phyloP scores from a whole-genome alignment of 1,140 invertebrate species.

The Euura lappo region DNA sequence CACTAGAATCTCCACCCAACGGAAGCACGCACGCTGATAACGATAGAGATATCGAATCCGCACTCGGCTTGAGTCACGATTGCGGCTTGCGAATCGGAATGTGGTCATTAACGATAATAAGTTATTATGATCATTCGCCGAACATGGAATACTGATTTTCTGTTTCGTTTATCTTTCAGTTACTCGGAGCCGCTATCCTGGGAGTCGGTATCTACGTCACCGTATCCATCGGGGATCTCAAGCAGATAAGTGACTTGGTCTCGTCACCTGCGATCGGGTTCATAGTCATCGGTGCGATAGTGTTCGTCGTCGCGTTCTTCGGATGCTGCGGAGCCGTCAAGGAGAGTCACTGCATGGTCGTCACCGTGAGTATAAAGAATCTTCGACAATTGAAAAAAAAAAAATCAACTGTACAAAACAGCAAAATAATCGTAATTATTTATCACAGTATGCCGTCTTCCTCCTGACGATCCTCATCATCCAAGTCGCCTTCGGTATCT shows the following conservation, averaged over 20 bases:
- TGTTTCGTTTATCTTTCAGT: constrained; percentile 51
- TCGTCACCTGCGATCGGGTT: constrained; percentile 67
- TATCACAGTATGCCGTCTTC: constrained; percentile 68
- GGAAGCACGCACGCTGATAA: no score
- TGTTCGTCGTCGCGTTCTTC: constrained; percentile 82
- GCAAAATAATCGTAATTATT: constrained; percentile 27
- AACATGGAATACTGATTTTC: no score
- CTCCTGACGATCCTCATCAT: constrained; percentile 69
- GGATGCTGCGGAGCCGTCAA: constrained; percentile 86
- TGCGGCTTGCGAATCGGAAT: no score
- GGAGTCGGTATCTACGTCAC: constrained; percentile 63
- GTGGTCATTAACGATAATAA: no score
- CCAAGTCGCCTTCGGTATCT: constrained; percentile 67
- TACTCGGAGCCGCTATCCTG: constrained; percentile 69
- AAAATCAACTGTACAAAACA: background rate
- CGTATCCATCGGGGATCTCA: background rate
- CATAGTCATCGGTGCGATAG: constrained; percentile 74
- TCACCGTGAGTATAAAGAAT: constrained; percentile 67
- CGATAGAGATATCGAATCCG: no score
- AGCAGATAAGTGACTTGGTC: constrained; percentile 27
- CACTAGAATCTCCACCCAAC: no score
- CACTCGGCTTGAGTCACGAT: no score
- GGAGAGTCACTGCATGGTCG: constrained; percentile 83
- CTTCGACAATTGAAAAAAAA: constrained; percentile 23
- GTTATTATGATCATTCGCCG: no score